Percentiles rank a stretch among this genome's conserved stretches.
phyloP scores from a whole-genome alignment of 1,140 invertebrate genomes.

The Aphaenogaster ashmeadi region DNA sequence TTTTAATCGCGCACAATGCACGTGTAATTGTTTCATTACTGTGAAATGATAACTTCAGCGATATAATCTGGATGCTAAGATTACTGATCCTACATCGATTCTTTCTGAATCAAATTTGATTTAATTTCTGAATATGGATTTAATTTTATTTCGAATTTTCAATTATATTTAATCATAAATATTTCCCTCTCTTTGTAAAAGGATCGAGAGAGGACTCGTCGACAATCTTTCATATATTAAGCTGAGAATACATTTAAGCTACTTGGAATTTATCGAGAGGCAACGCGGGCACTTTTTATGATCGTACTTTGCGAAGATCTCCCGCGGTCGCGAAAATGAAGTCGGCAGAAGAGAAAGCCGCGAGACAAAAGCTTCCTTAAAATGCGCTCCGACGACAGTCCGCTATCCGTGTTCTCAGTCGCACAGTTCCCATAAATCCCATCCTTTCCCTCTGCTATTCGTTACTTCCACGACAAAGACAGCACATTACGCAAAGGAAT shows the following conservation, averaged over 20 bases:
- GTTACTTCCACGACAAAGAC: slow-evolving; percentile 51
- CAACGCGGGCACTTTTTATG: slow-evolving; percentile 12
- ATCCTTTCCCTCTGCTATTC: slow-evolving; percentile 34
- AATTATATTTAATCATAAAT: not conserved
- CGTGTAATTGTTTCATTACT: not conserved
- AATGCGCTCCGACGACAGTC: slow-evolving; percentile 27
- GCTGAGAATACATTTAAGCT: not conserved
- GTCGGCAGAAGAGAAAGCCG: slow-evolving; percentile 8
- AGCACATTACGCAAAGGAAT: slow-evolving; percentile 55
- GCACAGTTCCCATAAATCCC: slow-evolving; percentile 20
- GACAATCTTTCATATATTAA: slow-evolving; percentile 1
- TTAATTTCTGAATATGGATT: not conserved
- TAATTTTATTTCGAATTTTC: not conserved
- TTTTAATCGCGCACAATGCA: slow-evolving; percentile 28
- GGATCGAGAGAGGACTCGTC: not conserved
- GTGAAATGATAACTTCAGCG: not conserved
- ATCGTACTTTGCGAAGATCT: slow-evolving; percentile 10
- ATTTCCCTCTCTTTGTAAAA: not conserved
- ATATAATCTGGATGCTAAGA: not conserved
- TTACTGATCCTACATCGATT: not conserved
- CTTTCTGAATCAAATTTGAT: not conserved
- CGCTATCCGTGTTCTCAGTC: slow-evolving; percentile 35
- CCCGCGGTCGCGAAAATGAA: slow-evolving; percentile 40
- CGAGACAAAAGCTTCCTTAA: slow-evolving; percentile 48
- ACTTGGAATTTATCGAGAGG: slow-evolving; percentile 30